Percentiles rank a stretch among this genome's conserved stretches.
Conservation (phyloP, 2,888 invertebrate genomes). For the Tetrapedia diversipes region DNA sequence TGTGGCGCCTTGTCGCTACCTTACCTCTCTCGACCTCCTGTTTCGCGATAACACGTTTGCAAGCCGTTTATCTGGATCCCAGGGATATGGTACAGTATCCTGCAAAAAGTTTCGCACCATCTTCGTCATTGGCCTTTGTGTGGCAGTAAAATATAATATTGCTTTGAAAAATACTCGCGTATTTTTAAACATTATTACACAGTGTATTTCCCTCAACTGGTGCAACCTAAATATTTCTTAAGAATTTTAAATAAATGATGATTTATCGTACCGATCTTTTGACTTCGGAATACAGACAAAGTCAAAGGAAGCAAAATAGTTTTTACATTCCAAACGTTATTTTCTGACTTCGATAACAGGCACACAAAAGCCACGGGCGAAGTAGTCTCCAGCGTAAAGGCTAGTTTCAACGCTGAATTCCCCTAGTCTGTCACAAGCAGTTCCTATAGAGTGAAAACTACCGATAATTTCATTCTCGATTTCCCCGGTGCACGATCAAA, state of each 20-base stretch:
- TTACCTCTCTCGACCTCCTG: not conserved
- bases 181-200: too few species aligned
- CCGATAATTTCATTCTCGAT: conserved; percentile 37
- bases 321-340: not conserved
- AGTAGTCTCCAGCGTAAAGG: not conserved
- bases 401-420: not conserved
- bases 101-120: too few species aligned
- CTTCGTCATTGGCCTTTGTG: too few species aligned
- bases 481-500: conserved; percentile 31
- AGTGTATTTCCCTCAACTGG: too few species aligned
- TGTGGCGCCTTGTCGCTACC: not conserved
- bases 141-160: too few species aligned
- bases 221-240: too few species aligned
- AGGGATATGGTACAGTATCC: too few species aligned
- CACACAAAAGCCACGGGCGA: not conserved
- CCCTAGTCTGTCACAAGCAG: conserved; percentile 3
- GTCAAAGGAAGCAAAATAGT: too few species aligned
- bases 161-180: too few species aligned
- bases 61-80: not conserved
- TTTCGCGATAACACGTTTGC: not conserved
- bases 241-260: too few species aligned
- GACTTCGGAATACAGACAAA: too few species aligned
- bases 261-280: too few species aligned
- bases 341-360: not conserved
- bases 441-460: not conserved